Conservation (phyloP, 2,797 vertebrate genomes). For the Sebastes ruberrimus region DNA sequence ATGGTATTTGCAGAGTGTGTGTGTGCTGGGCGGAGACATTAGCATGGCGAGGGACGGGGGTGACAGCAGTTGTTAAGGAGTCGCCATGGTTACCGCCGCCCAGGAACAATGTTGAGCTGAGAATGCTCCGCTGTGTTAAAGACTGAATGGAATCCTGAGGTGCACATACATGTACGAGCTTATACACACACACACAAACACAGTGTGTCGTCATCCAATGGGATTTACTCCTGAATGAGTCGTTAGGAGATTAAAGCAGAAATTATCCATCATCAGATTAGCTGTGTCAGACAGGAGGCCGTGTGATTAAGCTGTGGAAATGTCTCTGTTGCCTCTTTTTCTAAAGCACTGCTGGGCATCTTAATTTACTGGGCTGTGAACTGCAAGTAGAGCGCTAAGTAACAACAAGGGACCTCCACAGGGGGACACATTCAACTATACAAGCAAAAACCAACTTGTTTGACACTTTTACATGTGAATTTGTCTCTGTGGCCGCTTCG, state of each 20-base stretch:
- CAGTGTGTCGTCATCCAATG: neutral
- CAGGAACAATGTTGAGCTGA: slow-evolving; percentile 69
- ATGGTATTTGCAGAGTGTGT: slow-evolving; percentile 7
- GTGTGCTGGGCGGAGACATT: neutral
- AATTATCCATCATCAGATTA: slow-evolving; percentile 45
- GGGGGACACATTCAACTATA: slow-evolving; percentile 22
- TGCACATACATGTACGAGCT: slow-evolving; percentile 28
- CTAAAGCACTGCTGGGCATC: slow-evolving; percentile 66
- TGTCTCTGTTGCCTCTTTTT: slow-evolving; percentile 60
- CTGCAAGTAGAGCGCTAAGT: slow-evolving; percentile 31
- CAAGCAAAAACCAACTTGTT: slow-evolving; percentile 2
- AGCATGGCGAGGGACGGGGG: slow-evolving; percentile 43
- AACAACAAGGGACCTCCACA: slow-evolving; percentile 17
- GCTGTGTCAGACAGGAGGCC: slow-evolving; percentile 18
- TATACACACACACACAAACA: neutral
- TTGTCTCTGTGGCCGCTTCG: neutral
- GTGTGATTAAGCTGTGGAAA: slow-evolving; percentile 52
- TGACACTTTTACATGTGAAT: slow-evolving; percentile 6
- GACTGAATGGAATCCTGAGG: slow-evolving; percentile 56
- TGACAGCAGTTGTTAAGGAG: slow-evolving; percentile 76
- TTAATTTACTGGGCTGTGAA: slow-evolving; percentile 73
- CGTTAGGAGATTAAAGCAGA: neutral
- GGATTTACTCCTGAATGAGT: neutral
- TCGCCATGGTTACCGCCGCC: slow-evolving; percentile 77
- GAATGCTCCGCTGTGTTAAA: slow-evolving; percentile 52